Evolutionary conservation across 2,113 vertebrate genomes (phyloP).

Genomic region (Psittacus erithacus): DNA sequence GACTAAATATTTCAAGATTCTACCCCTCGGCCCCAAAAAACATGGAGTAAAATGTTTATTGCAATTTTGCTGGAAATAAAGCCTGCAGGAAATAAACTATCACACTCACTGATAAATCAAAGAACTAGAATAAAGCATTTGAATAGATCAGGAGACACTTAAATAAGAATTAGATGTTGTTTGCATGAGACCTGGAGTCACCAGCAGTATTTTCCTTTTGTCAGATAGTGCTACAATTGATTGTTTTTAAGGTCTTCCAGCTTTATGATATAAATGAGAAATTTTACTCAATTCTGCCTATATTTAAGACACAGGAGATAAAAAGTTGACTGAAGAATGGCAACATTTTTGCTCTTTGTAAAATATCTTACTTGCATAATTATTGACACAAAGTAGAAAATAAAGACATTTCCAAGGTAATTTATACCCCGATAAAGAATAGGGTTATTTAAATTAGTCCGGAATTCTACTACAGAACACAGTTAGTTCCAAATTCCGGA

Average conservation of each 20-base stretch:
- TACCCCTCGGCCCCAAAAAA: not conserved
- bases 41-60: not conserved
- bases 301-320: not conserved
- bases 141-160: not conserved
- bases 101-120: not conserved
- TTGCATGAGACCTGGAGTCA: not conserved
- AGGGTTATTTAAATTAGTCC: not conserved
- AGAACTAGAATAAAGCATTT: not conserved
- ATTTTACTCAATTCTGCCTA: not conserved
- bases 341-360: not conserved
- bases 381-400: not conserved
- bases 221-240: not conserved
- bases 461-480: not conserved
- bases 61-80: not conserved
- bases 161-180: not conserved
- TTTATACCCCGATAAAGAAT: not conserved
- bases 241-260: not conserved
- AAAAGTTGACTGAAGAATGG: not conserved
- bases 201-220: not conserved
- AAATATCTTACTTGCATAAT: not conserved
- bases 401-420: not conserved
- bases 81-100: not conserved
- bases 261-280: not conserved
- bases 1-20: not conserved
- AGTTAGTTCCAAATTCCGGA: not conserved